phyloP scores from a whole-genome alignment of 1,140 invertebrate species.

The Nasonia giraulti region DNA sequence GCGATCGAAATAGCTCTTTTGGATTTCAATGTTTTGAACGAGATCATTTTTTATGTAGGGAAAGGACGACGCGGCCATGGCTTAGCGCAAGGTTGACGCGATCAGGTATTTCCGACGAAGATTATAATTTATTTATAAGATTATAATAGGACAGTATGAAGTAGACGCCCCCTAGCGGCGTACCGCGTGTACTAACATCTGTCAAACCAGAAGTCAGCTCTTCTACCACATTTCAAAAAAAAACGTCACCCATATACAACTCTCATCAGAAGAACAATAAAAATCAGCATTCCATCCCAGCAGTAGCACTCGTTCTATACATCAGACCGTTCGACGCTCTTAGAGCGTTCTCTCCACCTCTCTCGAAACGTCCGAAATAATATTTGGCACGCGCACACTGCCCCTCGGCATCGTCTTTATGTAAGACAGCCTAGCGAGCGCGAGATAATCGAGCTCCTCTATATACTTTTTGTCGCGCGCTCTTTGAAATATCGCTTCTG shows the following conservation, averaged over 20 bases:
- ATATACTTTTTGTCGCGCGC: not conserved
- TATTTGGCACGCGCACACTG: conserved; percentile 55
- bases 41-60: not conserved
- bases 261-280: no score
- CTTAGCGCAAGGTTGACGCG: not conserved
- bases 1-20: not conserved
- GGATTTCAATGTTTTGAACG: not conserved
- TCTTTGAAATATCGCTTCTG: not conserved
- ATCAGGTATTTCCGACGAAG: no score
- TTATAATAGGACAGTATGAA: no score
- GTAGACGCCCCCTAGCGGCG: no score
- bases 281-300: no score
- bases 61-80: not conserved
- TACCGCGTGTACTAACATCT: no score
- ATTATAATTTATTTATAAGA: no score
- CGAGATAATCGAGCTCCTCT: conserved; percentile 10
- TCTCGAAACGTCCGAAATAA: conserved; percentile 55
- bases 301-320: no score
- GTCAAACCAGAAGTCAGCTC: no score
- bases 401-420: conserved; percentile 53
- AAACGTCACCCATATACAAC: no score
- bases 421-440: conserved; percentile 47
- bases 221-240: no score
- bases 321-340: not conserved
- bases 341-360: not conserved